These are phyloP conservation scores for Chloroceryle amazona DNA, from an alignment of 2,797 vertebrate genomes.

Conservation along the genomic window DNA sequence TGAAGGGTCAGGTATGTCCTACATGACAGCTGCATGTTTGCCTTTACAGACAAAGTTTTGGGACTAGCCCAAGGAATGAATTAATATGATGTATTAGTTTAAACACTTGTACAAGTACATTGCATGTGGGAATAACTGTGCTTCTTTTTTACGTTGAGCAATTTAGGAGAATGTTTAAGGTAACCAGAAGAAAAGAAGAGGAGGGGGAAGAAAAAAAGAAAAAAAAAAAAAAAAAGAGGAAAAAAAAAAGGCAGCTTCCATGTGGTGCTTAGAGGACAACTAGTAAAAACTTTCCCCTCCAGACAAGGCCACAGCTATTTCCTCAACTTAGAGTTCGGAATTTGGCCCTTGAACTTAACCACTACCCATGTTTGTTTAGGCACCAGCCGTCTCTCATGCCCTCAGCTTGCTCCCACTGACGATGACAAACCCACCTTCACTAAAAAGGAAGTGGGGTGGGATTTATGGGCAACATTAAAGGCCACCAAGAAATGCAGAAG, in stretches of 20 bases:
- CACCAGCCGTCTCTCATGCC: not conserved
- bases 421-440: constrained; percentile 43
- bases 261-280: constrained; percentile 10
- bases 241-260: not conserved
- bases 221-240: not conserved
- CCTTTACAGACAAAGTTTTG: not conserved
- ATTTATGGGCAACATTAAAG: constrained; percentile 43
- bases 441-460: constrained; percentile 15
- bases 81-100: not conserved
- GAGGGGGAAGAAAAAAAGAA: too few species aligned
- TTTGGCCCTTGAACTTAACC: constrained; percentile 66
- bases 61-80: not conserved
- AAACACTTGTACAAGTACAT: not conserved
- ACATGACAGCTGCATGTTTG: not conserved
- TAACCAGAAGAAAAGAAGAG: not conserved
- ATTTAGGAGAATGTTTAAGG: not conserved
- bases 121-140: not conserved
- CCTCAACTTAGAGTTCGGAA: constrained; percentile 60
- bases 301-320: constrained; percentile 72
- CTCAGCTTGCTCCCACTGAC: constrained; percentile 9
- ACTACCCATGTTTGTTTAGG: constrained; percentile 58
- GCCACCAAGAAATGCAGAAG: constrained; percentile 41
- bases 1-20: not conserved
- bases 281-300: constrained; percentile 50
- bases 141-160: not conserved